phyloP scores from a whole-genome alignment of 2,888 invertebrate species.

The Oligia latruncula region DNA sequence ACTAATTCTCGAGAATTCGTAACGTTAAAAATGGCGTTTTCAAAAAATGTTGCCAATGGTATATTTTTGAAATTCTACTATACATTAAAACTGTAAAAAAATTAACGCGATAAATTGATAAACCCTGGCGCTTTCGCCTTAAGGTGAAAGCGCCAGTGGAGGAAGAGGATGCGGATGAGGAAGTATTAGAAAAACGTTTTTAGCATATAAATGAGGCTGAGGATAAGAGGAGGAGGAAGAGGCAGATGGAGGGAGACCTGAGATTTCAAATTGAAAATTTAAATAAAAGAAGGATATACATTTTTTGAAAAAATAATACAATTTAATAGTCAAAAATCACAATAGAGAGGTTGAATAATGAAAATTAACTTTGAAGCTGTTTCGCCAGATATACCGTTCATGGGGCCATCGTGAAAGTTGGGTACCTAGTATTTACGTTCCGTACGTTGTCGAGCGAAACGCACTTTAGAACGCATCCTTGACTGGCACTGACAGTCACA shows the following conservation, averaged over 20 bases:
- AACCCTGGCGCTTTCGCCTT: too few species aligned
- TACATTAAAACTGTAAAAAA: too few species aligned
- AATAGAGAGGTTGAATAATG: too few species aligned
- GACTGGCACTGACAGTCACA: neutral
- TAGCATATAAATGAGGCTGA: neutral
- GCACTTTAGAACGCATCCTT: neutral
- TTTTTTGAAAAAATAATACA: too few species aligned
- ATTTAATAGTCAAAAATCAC: too few species aligned
- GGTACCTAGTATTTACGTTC: neutral
- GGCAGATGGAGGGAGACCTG: neutral
- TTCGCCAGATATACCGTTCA: too few species aligned
- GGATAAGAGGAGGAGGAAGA: neutral
- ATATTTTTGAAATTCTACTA: constrained; percentile 19
- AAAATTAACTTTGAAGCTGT: too few species aligned
- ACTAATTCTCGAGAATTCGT: constrained; percentile 67
- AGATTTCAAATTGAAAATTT: neutral
- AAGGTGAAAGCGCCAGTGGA: too few species aligned
- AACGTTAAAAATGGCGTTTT: constrained; percentile 80
- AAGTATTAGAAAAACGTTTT: neutral
- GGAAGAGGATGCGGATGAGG: neutral
- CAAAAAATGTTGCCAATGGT: constrained; percentile 64
- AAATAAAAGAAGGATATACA: neutral
- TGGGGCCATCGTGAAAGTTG: too few species aligned
- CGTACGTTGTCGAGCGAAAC: neutral
- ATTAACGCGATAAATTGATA: too few species aligned